Conservation (phyloP, 2,888 invertebrate genomes). For the Yponomeuta malinellus region DNA sequence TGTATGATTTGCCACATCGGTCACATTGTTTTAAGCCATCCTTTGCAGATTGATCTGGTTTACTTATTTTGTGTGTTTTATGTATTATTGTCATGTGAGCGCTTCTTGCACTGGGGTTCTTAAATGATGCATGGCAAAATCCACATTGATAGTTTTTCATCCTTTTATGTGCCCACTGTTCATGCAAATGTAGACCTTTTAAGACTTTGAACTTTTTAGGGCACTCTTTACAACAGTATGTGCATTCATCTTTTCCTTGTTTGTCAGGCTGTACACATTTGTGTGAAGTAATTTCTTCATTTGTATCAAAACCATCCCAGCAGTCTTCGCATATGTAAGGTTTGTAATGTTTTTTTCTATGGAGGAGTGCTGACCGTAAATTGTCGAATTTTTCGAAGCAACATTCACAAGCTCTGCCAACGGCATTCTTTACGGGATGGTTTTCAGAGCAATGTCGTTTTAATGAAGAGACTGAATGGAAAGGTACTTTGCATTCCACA, state of each 20-base stretch:
- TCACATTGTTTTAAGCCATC: constrained; percentile 54
- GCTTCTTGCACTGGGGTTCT: constrained; percentile 62
- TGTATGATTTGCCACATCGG: constrained; percentile 70
- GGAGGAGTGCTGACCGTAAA: constrained; percentile 55
- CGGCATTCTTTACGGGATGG: constrained; percentile 46
- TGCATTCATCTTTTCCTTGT: background rate
- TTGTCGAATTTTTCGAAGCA: constrained; percentile 67
- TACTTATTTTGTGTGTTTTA: constrained; percentile 54
- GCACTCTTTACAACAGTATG: constrained; percentile 54
- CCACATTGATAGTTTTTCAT: constrained; percentile 67
- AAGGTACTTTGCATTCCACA: constrained; percentile 61
- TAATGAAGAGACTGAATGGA: constrained; percentile 40
- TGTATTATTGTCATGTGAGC: constrained; percentile 66
- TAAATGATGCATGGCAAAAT: constrained; percentile 64
- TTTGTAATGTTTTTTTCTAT: constrained; percentile 60
- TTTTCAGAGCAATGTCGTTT: constrained; percentile 50
- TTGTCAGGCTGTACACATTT: constrained; percentile 33
- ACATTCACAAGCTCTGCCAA: constrained; percentile 62
- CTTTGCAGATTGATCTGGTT: background rate
- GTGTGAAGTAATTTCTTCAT: constrained; percentile 43
- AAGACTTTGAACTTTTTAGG: constrained; percentile 70
- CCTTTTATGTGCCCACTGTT: constrained; percentile 66
- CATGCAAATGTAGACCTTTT: constrained; percentile 60
- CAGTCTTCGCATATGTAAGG: constrained; percentile 64
- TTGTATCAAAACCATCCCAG: constrained; percentile 58